These are phyloP conservation scores for Drosophila tropicalis DNA, from an alignment of 1,140 invertebrate species.

Conservation along the genomic window DNA sequence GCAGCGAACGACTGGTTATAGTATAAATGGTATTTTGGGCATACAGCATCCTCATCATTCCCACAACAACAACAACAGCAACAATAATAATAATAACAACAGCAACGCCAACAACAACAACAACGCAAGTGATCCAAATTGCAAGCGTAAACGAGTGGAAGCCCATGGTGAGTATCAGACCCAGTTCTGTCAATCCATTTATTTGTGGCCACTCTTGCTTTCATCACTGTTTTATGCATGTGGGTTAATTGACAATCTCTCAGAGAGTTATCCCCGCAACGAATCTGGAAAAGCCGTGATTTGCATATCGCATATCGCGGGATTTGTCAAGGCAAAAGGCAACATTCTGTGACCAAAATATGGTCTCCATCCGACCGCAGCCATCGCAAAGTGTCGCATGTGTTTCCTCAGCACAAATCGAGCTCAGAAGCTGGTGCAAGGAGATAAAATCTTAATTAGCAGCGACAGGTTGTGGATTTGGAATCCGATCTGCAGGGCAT, in stretches of 20 bases:
- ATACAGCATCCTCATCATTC: slow-evolving; percentile 87
- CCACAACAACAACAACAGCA: slow-evolving; percentile 82
- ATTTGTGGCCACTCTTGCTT: neutral
- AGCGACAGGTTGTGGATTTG: slow-evolving; percentile 15
- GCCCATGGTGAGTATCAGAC: slow-evolving; percentile 85
- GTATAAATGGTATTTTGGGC: slow-evolving; percentile 97
- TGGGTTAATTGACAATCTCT: slow-evolving; percentile 11
- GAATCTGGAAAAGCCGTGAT: slow-evolving; percentile 13
- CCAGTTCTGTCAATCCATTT: slow-evolving; percentile 18
- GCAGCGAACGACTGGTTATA: slow-evolving; percentile 88
- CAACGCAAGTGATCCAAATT: slow-evolving; percentile 46
- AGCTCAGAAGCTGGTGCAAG: slow-evolving; percentile 23
- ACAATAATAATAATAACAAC: slow-evolving; percentile 84
- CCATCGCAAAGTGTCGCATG: slow-evolving; percentile 18
- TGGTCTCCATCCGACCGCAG: slow-evolving; percentile 36
- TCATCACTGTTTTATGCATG: neutral
- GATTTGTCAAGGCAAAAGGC: slow-evolving; percentile 2
- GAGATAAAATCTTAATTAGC: slow-evolving; percentile 47
- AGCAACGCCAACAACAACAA: slow-evolving; percentile 47
- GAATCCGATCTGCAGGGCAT: slow-evolving; percentile 11
- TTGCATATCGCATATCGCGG: slow-evolving; percentile 27
- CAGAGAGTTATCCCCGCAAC: slow-evolving; percentile 10
- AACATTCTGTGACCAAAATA: slow-evolving; percentile 34
- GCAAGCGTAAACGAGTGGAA: slow-evolving; percentile 89
- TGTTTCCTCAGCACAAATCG: slow-evolving; percentile 14